Percentiles rank a stretch among this genome's conserved stretches.
These are phyloP conservation scores for Gila robusta DNA, from an alignment of 2,797 vertebrate species.

Conservation along the genomic window DNA sequence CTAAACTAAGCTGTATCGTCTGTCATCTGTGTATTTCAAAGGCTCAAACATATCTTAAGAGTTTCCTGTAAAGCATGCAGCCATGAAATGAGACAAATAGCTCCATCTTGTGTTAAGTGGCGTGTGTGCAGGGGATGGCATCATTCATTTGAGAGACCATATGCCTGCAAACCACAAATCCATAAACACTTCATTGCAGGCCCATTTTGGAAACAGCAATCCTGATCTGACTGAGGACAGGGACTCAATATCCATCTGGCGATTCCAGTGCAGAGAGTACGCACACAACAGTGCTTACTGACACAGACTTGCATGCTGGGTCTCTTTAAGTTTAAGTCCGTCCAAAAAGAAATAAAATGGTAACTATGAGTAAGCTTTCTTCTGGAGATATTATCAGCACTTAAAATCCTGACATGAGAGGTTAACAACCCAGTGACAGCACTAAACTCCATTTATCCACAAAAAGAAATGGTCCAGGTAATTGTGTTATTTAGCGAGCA, in stretches of 20 bases:
- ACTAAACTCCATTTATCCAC: constrained; percentile 43
- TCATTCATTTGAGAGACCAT: constrained; percentile 8
- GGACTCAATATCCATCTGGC: constrained; percentile 42
- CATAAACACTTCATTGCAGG: constrained; percentile 45
- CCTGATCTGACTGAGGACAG: constrained; percentile 43
- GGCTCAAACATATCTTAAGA: background rate
- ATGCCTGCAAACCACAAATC: constrained; percentile 47
- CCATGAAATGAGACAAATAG: constrained; percentile 55
- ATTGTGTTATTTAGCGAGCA: constrained; percentile 49
- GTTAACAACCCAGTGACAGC: constrained; percentile 63
- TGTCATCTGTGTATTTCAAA: background rate
- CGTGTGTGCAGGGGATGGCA: constrained; percentile 7
- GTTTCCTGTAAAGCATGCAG: constrained; percentile 30
- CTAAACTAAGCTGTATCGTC: background rate
- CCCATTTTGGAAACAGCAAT: constrained; percentile 42
- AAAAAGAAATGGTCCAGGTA: constrained; percentile 51
- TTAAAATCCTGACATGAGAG: constrained; percentile 65
- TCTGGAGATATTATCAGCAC: constrained; percentile 43
- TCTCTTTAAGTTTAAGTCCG: constrained; percentile 11
- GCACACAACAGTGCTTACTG: constrained; percentile 53
- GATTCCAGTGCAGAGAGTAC: constrained; percentile 30
- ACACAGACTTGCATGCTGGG: constrained; percentile 24
- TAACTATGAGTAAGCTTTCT: constrained; percentile 24
- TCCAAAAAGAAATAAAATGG: constrained; percentile 20
- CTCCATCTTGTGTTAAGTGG: constrained; percentile 63